phyloP scores from a whole-genome alignment of 2,797 vertebrate genomes.

The Hafferia zeledoni region DNA sequence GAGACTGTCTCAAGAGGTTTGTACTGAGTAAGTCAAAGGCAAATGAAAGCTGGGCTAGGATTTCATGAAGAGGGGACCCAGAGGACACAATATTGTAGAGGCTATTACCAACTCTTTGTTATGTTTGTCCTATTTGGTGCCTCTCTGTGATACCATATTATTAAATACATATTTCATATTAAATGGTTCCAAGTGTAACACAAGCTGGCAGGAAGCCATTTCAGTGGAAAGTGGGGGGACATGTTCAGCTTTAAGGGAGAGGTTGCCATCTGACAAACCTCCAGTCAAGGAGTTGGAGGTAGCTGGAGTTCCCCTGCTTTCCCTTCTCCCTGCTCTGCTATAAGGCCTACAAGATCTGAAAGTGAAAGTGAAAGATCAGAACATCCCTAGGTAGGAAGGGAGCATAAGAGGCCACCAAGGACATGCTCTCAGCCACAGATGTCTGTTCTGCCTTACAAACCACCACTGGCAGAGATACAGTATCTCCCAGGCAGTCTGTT shows the following conservation, averaged over 20 bases:
- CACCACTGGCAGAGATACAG: not conserved
- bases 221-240: not conserved
- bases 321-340: not conserved
- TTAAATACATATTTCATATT: slow-evolving; percentile 11
- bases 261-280: not conserved
- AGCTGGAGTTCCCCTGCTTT: not conserved
- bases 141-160: not conserved
- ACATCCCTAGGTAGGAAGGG: not conserved
- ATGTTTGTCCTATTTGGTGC: not conserved
- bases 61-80: not conserved
- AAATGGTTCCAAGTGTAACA: not conserved
- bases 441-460: not conserved
- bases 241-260: not conserved
- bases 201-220: not conserved
- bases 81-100: not conserved
- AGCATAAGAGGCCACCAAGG: not conserved
- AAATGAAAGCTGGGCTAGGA: not conserved
- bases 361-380: not conserved
- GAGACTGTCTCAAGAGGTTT: not conserved
- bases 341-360: not conserved
- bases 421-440: not conserved
- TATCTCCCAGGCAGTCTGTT: not conserved
- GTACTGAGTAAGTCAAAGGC: not conserved
- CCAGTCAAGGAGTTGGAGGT: not conserved
- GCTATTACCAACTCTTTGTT: not conserved